Conservation (phyloP, 2,797 vertebrate species). For the Sebastes kiyomatsui region DNA sequence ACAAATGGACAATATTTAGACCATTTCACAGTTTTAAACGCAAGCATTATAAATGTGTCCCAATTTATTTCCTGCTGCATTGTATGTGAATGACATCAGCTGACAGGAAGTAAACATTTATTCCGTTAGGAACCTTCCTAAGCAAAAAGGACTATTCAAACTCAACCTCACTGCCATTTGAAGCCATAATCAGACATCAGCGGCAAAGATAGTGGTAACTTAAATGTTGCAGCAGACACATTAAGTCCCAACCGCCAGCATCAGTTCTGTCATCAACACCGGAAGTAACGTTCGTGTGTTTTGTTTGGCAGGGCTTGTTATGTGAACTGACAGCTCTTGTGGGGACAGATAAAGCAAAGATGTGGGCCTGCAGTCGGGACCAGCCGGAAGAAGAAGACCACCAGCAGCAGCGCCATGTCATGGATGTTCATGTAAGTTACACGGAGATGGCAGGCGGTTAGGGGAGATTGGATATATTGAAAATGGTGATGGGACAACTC, state of each 20-base stretch:
- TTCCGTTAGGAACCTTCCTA: too few species aligned
- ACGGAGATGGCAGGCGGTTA: neutral
- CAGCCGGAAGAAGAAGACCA: neutral
- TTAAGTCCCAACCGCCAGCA: conserved; percentile 47
- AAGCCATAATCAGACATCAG: conserved; percentile 24
- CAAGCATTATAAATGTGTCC: too few species aligned
- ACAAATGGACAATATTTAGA: too few species aligned
- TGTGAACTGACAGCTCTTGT: conserved; percentile 43
- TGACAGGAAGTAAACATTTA: too few species aligned
- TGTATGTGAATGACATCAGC: too few species aligned
- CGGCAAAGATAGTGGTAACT: conserved; percentile 17
- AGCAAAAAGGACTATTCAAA: too few species aligned
- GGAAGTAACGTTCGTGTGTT: conserved; percentile 6
- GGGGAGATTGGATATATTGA: neutral
- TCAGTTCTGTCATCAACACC: conserved; percentile 48
- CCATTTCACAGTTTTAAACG: too few species aligned
- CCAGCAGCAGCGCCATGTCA: neutral
- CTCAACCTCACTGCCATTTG: conserved; percentile 4
- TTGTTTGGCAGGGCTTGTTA: conserved; percentile 41
- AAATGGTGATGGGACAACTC: neutral
- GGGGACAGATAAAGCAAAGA: conserved; percentile 57
- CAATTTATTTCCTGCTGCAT: too few species aligned
- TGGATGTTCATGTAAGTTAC: neutral
- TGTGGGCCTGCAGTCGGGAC: conserved; percentile 10
- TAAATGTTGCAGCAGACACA: conserved; percentile 38